Percentiles rank a stretch among this genome's conserved stretches.
Evolutionary conservation across 2,888 invertebrate genomes (phyloP).

Genomic region (Luperina nickerlii): DNA sequence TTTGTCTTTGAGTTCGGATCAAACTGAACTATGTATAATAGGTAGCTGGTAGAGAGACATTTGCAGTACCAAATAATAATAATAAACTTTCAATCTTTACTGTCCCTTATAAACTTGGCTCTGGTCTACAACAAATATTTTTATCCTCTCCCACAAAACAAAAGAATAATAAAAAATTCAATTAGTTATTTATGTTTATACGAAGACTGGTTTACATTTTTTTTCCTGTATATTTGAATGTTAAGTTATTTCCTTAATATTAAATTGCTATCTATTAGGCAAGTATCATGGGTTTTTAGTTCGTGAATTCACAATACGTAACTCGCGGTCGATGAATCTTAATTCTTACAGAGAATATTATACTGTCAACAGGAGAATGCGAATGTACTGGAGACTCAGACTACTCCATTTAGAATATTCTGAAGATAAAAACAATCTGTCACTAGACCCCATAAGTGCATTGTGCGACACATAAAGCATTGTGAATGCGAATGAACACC

Average conservation of each 20-base stretch:
- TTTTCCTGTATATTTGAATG: not conserved
- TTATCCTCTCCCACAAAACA: not conserved
- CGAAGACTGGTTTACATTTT: not conserved
- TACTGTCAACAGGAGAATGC: slow-evolving; percentile 28
- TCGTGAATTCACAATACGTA: not conserved
- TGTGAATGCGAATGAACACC: slow-evolving; percentile 31
- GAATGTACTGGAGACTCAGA: not conserved
- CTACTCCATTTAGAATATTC: not conserved
- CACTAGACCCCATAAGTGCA: slow-evolving; percentile 65
- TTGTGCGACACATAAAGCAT: slow-evolving; percentile 58
- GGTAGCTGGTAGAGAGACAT: not conserved
- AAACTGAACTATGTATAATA: not conserved
- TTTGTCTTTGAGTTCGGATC: not conserved
- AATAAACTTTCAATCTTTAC: not conserved
- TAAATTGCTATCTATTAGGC: not conserved
- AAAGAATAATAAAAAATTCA: not conserved
- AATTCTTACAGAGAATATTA: not conserved
- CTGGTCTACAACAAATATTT: not conserved
- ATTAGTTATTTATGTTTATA: not conserved
- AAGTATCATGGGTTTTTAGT: slow-evolving; percentile 7
- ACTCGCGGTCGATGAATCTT: slow-evolving; percentile 4
- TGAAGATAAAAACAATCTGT: slow-evolving; percentile 50
- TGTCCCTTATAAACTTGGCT: not conserved
- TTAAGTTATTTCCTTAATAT: not conserved
- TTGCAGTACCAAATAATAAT: not conserved